Percentiles rank a stretch among this genome's conserved stretches.
Conservation (phyloP, 2,113 vertebrate genomes). For the Urocolius indicus region DNA sequence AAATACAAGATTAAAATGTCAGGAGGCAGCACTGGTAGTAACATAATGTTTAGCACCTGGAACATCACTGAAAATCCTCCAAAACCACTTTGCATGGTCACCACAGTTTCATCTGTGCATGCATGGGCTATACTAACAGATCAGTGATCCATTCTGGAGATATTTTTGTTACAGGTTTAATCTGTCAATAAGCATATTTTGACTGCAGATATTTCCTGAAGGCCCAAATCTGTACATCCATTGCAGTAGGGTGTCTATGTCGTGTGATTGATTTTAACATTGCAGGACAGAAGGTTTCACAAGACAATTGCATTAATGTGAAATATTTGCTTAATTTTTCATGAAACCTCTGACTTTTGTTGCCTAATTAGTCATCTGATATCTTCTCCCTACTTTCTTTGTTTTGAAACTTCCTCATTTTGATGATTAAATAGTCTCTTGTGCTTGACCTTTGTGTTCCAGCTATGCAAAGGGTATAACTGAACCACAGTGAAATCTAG, state of each 20-base stretch:
- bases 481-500: neutral
- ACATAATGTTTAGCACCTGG: neutral
- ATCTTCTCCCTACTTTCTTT: neutral
- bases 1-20: conserved; percentile 24
- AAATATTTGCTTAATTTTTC: conserved; percentile 4
- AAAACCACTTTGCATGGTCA: neutral
- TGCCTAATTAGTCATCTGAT: conserved; percentile 30
- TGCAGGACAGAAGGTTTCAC: neutral
- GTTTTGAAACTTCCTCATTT: neutral
- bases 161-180: neutral
- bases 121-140: neutral
- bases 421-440: neutral
- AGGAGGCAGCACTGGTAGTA: neutral
- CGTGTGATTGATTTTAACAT: neutral
- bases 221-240: neutral
- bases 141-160: neutral
- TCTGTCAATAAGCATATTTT: neutral
- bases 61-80: neutral
- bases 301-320: neutral
- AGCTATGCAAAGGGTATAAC: neutral
- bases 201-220: neutral
- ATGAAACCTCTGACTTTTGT: neutral
- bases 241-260: neutral
- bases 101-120: neutral
- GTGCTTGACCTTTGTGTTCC: neutral